Base-by-base conservation (phyloP, 2,113 vertebrate genomes). In the Colaptes auratus region DNA sequence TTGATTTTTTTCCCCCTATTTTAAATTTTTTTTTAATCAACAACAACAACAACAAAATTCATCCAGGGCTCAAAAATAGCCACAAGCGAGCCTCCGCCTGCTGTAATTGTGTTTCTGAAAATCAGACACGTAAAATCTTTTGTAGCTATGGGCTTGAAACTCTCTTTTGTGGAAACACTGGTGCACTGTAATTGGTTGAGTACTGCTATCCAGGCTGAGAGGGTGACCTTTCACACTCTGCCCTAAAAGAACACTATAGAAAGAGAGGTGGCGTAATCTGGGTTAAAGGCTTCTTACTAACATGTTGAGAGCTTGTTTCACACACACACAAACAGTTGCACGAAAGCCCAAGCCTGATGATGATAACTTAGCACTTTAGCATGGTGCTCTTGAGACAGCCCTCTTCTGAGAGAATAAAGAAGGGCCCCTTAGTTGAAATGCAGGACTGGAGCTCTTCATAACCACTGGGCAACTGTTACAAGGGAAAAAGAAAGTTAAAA, bases 281-380 rank as follows among this genome's bases (percentile, higher is more conserved):
- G 98, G 98, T 98, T 98, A 98, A 98, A 98, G 98, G 97, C 98
- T 99, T 98, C 98, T 99, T 98, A 98, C 97, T 98, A 98, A 97
- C 97, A 98, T 97, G 98, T 97, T 97, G 97, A 98, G 98, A 98
- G 98, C 96, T 98, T 98, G 97, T 98, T 98, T 98, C 98, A 98
- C 97, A 98, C 98, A 97, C 90, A 98, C 97, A 98, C 98, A 98
- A 97, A 98, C 97, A 95, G 97, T 97, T 97, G 97, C 97, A 97
- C 98, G 98, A 98, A 98, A 98, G 97, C 97, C 98, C 89, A 97
- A 98, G 91, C 76, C 94, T 82, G 64, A 92, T 61, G 63, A 98
- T 98, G 63, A 98, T 98, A 98, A 97, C 97, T 98, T 98, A 98
- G 98, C 94, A 92, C 96, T 97, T 98, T 97, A 96, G 95, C 96